These are phyloP conservation scores for Alligator mississippiensis DNA, from an alignment of 2,113 vertebrate species.

Conservation along the genomic window DNA sequence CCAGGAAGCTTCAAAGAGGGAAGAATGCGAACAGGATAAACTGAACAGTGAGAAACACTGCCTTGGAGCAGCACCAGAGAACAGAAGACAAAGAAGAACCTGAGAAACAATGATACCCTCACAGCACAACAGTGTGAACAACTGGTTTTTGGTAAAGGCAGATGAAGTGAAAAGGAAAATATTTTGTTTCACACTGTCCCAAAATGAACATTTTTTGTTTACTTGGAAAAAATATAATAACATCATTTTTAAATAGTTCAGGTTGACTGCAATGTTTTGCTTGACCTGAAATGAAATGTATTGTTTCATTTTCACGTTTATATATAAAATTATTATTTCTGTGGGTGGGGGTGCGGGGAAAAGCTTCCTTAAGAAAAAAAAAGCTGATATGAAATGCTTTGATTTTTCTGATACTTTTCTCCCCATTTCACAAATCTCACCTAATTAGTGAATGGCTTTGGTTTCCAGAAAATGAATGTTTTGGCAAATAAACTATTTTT, in stretches of 20 bases:
- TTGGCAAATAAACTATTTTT: neutral
- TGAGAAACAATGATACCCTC: neutral
- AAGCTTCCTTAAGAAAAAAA: neutral
- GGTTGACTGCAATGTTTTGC: rapidly evolving
- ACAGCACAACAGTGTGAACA: no score
- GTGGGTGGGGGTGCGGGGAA: neutral
- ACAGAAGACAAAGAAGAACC: neutral
- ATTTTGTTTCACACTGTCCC: neutral
- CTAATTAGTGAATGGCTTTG: neutral
- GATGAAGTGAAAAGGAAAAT: neutral
- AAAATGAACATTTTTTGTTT: neutral
- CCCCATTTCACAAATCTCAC: neutral
- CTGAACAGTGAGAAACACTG: neutral
- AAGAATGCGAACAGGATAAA: neutral
- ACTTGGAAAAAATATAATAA: neutral
- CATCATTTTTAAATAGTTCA: neutral
- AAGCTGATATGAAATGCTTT: neutral
- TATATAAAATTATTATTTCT: neutral
- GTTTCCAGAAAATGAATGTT: no score
- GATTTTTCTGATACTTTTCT: neutral
- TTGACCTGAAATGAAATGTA: neutral
- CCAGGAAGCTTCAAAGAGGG: neutral
- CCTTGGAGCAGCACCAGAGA: neutral
- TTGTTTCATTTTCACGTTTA: neutral
- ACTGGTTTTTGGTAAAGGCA: no score